A percentile compares a stretch with the other conserved stretches of the same genome.
These are phyloP conservation scores for Mastomys coucha DNA, from an alignment of 2,113 vertebrate genomes.

Conservation along the genomic window DNA sequence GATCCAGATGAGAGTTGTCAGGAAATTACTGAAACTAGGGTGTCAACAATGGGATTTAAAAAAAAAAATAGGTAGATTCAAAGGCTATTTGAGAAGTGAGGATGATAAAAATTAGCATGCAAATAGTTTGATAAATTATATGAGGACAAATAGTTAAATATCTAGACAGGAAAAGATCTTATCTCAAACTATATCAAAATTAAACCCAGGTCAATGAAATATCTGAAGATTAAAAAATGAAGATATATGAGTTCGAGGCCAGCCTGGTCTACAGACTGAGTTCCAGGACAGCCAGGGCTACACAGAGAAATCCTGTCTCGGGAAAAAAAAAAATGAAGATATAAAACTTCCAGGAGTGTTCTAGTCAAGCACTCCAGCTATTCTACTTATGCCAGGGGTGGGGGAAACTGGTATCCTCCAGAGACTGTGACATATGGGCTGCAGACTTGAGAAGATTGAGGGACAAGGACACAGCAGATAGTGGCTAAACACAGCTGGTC, in stretches of 20 bases:
- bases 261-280: too few species aligned
- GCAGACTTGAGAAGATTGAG: not conserved
- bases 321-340: too few species aligned
- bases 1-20: not conserved
- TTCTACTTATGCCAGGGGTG: not conserved
- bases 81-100: not conserved
- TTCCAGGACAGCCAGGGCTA: too few species aligned
- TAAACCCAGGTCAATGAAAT: not conserved
- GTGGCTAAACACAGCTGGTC: not conserved
- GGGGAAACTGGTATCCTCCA: not conserved
- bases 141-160: slow-evolving; percentile 6
- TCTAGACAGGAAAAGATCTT: not conserved
- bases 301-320: too few species aligned
- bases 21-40: not conserved
- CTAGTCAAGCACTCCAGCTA: not conserved
- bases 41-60: not conserved
- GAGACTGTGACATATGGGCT: not conserved
- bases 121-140: slow-evolving; percentile 7
- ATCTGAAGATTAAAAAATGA: not conserved
- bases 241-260: not conserved
- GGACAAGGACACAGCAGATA: not conserved
- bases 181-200: slow-evolving; percentile 15
- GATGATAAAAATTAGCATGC: slow-evolving; percentile 6
- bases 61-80: not conserved
- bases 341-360: not conserved